A percentile compares a stretch with the other conserved stretches of the same genome.
phyloP scores from a whole-genome alignment of 2,888 invertebrate species.

The Drosophila meridiana region DNA sequence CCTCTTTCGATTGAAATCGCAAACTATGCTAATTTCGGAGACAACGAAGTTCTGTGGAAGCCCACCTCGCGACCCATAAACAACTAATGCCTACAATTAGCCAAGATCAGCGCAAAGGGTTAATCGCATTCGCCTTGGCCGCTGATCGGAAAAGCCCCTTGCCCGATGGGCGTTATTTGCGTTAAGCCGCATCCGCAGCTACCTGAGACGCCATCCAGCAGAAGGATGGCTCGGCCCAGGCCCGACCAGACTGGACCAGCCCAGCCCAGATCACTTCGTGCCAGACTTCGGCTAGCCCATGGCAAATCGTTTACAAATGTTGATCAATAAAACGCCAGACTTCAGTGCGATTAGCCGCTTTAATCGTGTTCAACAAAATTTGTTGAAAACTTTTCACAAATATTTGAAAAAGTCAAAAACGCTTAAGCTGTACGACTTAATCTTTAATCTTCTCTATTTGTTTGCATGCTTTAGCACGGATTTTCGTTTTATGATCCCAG shows the following conservation, averaged over 20 bases:
- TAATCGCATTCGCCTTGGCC: conserved; percentile 78
- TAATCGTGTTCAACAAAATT: conserved; percentile 76
- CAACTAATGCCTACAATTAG: conserved; percentile 81
- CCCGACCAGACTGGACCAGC: neutral
- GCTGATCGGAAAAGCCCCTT: conserved; percentile 61
- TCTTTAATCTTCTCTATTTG: conserved; percentile 70
- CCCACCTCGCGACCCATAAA: conserved; percentile 72
- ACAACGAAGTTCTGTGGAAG: conserved; percentile 71
- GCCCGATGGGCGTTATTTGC: conserved; percentile 61
- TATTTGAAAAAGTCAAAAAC: conserved; percentile 82
- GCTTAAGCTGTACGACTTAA: conserved; percentile 63
- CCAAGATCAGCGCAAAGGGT: conserved; percentile 49
- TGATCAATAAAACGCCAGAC: conserved; percentile 83
- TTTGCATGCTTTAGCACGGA: conserved; percentile 79
- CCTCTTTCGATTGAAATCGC: conserved; percentile 63
- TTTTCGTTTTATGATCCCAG: conserved; percentile 67
- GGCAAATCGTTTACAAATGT: conserved; percentile 83
- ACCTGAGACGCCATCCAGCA: conserved; percentile 41
- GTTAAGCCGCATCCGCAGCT: conserved; percentile 68
- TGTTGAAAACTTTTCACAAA: conserved; percentile 75
- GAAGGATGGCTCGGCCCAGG: conserved; percentile 31
- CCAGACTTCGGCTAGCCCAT: conserved; percentile 31
- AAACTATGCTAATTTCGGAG: conserved; percentile 68
- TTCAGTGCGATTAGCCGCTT: conserved; percentile 82
- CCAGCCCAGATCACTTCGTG: neutral